Evolutionary conservation across 2,113 vertebrate genomes (phyloP).

Genomic region (Cinclus cinclus): DNA sequence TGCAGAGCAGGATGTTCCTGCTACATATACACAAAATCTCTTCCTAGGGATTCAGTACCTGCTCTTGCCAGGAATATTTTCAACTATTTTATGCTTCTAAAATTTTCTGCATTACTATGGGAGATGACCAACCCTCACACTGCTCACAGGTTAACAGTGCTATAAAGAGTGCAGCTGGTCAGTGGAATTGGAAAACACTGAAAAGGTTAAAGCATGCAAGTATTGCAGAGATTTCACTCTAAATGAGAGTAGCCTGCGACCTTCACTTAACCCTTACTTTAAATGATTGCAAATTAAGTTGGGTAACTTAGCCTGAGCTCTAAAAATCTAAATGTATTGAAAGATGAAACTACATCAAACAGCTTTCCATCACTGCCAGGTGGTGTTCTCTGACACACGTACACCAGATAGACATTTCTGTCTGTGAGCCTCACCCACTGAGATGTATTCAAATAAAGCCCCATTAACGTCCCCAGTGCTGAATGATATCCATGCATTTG

Average conservation of each 20-base stretch:
- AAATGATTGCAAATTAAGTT: constrained; percentile 62
- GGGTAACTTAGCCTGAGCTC: constrained; percentile 6
- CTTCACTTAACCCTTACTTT: constrained; percentile 64
- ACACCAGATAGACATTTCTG: neutral
- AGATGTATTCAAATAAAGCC: constrained; percentile 14
- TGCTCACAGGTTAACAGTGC: constrained; percentile 56
- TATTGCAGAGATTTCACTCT: constrained; percentile 36
- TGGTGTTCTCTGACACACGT: neutral
- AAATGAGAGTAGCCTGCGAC: constrained; percentile 55
- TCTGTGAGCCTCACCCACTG: neutral
- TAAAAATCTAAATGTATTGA: constrained; percentile 47
- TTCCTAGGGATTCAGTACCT: constrained; percentile 18
- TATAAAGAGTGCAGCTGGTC: constrained; percentile 47
- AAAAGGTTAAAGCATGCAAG: constrained; percentile 51
- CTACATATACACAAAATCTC: neutral
- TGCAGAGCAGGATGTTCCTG: constrained; percentile 14
- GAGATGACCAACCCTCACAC: constrained; percentile 14
- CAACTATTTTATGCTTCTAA: constrained; percentile 54
- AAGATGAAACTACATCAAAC: constrained; percentile 50
- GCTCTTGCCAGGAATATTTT: constrained; percentile 24
- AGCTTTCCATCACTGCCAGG: constrained; percentile 43
- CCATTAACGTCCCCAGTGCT: neutral
- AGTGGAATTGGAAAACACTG: constrained; percentile 30
- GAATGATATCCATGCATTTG: neutral
- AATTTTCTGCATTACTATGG: constrained; percentile 27